Percentiles rank a stretch among this genome's conserved stretches.
Evolutionary conservation across 2,797 vertebrate species (phyloP).

Genomic region (Sebastes kiyomatsui): DNA sequence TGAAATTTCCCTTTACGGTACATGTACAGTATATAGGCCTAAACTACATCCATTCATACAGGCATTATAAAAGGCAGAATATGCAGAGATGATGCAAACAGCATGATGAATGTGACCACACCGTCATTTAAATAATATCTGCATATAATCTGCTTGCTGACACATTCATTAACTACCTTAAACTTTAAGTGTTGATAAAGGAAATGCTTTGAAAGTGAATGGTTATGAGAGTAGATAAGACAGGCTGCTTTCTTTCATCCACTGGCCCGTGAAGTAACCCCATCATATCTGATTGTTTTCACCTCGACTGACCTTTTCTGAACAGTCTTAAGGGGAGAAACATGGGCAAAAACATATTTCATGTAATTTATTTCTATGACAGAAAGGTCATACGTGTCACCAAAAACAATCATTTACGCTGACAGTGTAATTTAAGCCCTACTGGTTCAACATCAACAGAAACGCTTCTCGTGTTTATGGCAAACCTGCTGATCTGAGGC

Average conservation of each 20-base stretch:
- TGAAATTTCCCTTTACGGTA: too few species aligned
- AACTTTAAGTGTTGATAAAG: conserved; percentile 26
- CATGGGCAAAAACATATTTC: conserved; percentile 45
- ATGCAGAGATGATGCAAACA: not conserved
- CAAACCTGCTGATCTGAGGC: conserved; percentile 32
- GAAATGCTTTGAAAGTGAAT: conserved; percentile 33
- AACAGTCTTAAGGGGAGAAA: conserved; percentile 40
- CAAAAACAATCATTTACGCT: conserved; percentile 47
- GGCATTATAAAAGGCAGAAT: not conserved
- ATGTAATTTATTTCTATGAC: conserved; percentile 57
- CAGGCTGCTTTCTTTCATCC: conserved; percentile 38
- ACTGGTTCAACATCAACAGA: conserved; percentile 22
- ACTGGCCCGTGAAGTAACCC: conserved; percentile 3
- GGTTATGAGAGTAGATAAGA: conserved; percentile 24
- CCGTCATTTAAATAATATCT: conserved; percentile 13
- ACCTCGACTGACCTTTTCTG: conserved; percentile 63
- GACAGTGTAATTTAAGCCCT: conserved; percentile 56
- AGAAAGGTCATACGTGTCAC: conserved; percentile 67
- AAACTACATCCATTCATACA: not conserved
- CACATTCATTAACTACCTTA: conserved; percentile 28
- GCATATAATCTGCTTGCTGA: not conserved
- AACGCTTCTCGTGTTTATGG: conserved; percentile 21
- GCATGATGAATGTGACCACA: conserved; percentile 4
- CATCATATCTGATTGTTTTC: conserved; percentile 56
- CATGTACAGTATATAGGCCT: not conserved